Evolutionary conservation across 2,797 vertebrate genomes (phyloP).

Genomic region (Botia kubotai): DNA sequence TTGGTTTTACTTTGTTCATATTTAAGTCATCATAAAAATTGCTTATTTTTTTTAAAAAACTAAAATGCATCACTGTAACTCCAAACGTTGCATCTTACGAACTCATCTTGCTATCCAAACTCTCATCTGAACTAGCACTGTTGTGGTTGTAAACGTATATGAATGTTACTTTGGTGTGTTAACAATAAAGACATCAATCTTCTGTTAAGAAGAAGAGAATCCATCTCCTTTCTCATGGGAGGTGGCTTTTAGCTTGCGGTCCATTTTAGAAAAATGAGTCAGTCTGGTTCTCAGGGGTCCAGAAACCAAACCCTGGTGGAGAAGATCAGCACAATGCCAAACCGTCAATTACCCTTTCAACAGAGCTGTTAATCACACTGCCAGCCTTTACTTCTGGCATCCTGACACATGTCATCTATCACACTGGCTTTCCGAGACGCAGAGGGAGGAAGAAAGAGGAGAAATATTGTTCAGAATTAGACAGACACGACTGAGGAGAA

Average conservation of each 20-base stretch:
- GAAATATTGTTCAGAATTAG: conserved; percentile 57
- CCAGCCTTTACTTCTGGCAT: conserved; percentile 95
- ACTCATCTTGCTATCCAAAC: conserved; percentile 18
- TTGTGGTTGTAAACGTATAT: conserved; percentile 74
- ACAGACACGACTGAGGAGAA: conserved; percentile 37
- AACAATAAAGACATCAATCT: conserved; percentile 78
- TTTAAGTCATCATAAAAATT: background rate
- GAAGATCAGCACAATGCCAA: conserved; percentile 92
- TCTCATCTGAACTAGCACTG: conserved; percentile 20
- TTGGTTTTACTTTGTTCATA: background rate
- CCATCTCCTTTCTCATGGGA: conserved; percentile 72
- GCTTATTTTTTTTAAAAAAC: background rate
- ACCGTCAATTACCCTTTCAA: conserved; percentile 99
- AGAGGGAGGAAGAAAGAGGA: conserved; percentile 64
- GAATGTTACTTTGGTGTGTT: conserved; percentile 77
- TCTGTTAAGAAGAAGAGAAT: conserved; percentile 68
- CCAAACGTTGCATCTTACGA: background rate
- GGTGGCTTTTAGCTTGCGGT: conserved; percentile 68
- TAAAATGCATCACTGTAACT: background rate
- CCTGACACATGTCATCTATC: conserved; percentile 99
- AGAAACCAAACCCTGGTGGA: conserved; percentile 95
- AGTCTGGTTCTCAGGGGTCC: conserved; percentile 83
- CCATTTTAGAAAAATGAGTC: conserved; percentile 79
- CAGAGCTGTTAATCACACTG: conserved; percentile 97
- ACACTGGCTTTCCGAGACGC: conserved; percentile 87